These are phyloP conservation scores for Limnephilus auricula DNA, from an alignment of 2,888 invertebrate species.

Conservation along the genomic window DNA sequence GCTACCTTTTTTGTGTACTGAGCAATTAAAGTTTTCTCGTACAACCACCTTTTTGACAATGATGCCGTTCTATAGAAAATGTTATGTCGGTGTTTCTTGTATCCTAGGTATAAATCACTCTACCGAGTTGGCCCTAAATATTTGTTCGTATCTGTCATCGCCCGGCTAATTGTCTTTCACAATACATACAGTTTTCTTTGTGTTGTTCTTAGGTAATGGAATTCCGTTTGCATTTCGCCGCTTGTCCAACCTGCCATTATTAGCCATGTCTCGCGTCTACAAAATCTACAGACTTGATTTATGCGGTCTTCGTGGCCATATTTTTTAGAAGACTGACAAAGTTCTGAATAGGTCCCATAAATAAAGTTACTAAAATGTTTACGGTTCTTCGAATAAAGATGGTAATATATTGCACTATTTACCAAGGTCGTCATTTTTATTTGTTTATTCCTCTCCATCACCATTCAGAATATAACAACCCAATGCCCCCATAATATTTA, in stretches of 20 bases:
- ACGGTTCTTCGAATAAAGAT: neutral
- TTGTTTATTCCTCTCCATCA: neutral
- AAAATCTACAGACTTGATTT: neutral
- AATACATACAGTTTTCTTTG: neutral
- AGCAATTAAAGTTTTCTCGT: neutral
- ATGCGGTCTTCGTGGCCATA: slow-evolving; percentile 1
- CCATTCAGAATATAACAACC: neutral
- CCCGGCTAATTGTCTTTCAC: slow-evolving; percentile 52
- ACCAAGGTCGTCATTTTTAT: neutral
- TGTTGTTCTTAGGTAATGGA: slow-evolving; percentile 16
- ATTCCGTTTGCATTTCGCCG: slow-evolving; percentile 3
- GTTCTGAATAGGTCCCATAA: neutral
- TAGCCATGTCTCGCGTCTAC: neutral
- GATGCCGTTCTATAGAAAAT: neutral
- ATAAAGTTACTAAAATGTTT: neutral
- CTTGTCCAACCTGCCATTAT: neutral
- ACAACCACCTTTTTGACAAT: neutral
- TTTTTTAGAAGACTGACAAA: neutral
- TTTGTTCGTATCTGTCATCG: slow-evolving; percentile 52
- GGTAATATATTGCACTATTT: neutral
- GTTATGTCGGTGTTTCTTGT: neutral
- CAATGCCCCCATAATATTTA: neutral
- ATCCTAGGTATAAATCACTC: slow-evolving; percentile 58
- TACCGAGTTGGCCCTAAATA: slow-evolving; percentile 61
- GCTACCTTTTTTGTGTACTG: neutral